Percentiles rank a stretch among this genome's conserved stretches.
These are phyloP conservation scores for Campoletis sonorensis DNA, from an alignment of 1,140 invertebrate species.

Conservation along the genomic window DNA sequence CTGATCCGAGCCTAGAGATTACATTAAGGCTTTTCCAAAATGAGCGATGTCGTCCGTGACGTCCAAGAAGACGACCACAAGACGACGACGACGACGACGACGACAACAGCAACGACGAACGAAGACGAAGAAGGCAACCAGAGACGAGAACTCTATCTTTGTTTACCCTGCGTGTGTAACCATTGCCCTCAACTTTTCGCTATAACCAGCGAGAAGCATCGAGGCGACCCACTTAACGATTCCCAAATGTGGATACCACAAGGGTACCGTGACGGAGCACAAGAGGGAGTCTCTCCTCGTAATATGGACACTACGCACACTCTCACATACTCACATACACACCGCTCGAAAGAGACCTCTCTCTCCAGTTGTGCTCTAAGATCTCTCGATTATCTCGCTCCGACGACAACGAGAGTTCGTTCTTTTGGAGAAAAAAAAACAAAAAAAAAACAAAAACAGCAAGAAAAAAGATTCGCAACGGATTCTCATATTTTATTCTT, in stretches of 20 bases:
- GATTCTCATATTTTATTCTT: neutral
- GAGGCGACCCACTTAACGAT: conserved; percentile 43
- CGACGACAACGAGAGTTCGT: neutral
- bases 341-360: neutral
- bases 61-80: neutral
- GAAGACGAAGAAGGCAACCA: conserved; percentile 1
- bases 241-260: conserved; percentile 46
- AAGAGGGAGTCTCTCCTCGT: neutral
- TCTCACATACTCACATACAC: neutral
- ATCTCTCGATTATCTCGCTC: conserved; percentile 13
- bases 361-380: neutral
- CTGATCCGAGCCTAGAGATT: conserved; percentile 62
- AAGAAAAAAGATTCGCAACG: neutral
- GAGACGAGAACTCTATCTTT: neutral
- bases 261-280: neutral
- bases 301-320: neutral
- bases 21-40: conserved; percentile 66
- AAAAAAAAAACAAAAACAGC: too few species aligned
- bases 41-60: conserved; percentile 54
- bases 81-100: neutral
- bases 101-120: neutral
- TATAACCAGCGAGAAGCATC: neutral
- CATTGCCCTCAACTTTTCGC: neutral
- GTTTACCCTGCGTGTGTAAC: neutral
- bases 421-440: neutral